These are phyloP conservation scores for Amblyopsis rosae DNA, from an alignment of 2,113 vertebrate genomes.

Conservation along the genomic window DNA sequence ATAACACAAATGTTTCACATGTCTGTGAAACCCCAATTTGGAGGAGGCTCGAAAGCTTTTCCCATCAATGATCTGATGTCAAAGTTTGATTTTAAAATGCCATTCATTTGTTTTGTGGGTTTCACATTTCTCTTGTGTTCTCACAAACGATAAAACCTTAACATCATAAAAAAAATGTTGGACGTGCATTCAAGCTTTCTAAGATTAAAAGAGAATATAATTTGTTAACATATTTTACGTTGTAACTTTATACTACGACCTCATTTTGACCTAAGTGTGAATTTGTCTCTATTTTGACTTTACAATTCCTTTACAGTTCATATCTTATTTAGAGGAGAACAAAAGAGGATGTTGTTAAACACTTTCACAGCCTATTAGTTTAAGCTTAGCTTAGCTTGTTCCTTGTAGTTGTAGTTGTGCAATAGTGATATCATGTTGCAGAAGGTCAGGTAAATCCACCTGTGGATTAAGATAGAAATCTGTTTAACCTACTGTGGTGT, in stretches of 20 bases:
- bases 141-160: too few relatives aligned
- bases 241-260: slow-evolving; percentile 3
- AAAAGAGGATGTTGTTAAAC: slow-evolving; percentile 37
- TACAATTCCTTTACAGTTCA: slow-evolving; percentile 14
- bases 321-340: slow-evolving; percentile 25
- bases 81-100: too few relatives aligned
- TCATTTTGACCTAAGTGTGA: slow-evolving; percentile 9
- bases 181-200: neutral
- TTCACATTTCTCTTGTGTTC: too few relatives aligned
- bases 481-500: neutral
- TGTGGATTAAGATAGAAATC: slow-evolving; percentile 37
- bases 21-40: too few relatives aligned
- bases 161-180: too few relatives aligned
- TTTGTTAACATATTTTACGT: neutral
- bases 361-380: slow-evolving; percentile 56
- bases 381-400: slow-evolving; percentile 14
- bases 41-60: too few relatives aligned
- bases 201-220: neutral
- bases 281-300: slow-evolving; percentile 11
- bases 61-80: too few relatives aligned
- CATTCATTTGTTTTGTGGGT: too few relatives aligned
- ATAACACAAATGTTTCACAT: too few relatives aligned
- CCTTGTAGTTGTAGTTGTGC: slow-evolving; percentile 30
- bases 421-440: slow-evolving; percentile 50
- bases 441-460: slow-evolving; percentile 40